Conservation (phyloP, 2,888 invertebrate species). For the Drosophila anceps region DNA sequence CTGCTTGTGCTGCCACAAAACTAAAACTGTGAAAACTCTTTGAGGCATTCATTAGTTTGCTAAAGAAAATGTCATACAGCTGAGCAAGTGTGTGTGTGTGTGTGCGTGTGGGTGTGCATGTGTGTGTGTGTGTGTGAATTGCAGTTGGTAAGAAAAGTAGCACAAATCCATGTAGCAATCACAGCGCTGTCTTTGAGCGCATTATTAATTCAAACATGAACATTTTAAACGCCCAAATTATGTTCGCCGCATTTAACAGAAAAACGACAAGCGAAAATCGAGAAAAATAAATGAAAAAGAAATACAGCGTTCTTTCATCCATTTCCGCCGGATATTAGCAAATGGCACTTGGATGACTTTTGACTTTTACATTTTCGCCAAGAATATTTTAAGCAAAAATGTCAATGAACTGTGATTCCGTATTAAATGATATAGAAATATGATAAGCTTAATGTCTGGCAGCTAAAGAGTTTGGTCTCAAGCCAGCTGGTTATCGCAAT, state of each 20-base stretch:
- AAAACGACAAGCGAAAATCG: background rate
- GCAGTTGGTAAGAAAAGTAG: constrained; percentile 49
- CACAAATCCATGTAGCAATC: constrained; percentile 31
- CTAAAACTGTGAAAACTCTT: constrained; percentile 70
- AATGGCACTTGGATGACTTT: constrained; percentile 17
- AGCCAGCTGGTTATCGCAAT: background rate
- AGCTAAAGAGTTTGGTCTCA: background rate
- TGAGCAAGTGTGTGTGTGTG: constrained; percentile 7
- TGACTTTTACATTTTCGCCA: constrained; percentile 8
- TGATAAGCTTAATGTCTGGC: background rate
- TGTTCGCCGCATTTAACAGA: constrained; percentile 53
- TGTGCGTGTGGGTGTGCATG: constrained; percentile 4
- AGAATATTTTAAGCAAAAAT: background rate
- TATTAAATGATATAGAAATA: background rate
- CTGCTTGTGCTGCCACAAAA: constrained; percentile 46
- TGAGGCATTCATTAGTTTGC: constrained; percentile 72
- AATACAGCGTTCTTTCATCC: constrained; percentile 22
- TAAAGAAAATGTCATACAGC: constrained; percentile 65
- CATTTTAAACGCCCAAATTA: constrained; percentile 65
- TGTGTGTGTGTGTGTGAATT: constrained; percentile 18
- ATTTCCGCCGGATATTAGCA: constrained; percentile 28
- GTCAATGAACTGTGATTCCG: constrained; percentile 8
- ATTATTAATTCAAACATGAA: constrained; percentile 63
- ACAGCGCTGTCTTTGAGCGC: constrained; percentile 23
- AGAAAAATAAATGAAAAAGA: background rate